Conservation (phyloP, 1,140 invertebrate genomes). For the Trichonephila clavata region DNA sequence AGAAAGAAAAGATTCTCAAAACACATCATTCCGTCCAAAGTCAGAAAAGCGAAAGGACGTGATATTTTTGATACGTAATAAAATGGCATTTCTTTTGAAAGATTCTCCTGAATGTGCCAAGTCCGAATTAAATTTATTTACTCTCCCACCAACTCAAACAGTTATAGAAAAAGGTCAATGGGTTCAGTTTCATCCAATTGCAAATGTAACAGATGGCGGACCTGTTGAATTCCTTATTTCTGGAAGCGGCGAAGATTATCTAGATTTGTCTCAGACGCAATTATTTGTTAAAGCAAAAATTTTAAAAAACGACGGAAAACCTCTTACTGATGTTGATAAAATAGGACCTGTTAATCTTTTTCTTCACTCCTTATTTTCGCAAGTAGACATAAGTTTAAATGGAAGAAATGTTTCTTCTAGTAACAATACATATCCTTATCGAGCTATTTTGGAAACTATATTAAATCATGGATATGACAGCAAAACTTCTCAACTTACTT, state of each 20-base stretch:
- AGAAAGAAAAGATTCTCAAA: constrained; percentile 13
- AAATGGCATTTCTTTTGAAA: constrained; percentile 34
- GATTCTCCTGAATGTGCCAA: constrained; percentile 50
- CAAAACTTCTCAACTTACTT: background rate
- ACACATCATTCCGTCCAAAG: background rate
- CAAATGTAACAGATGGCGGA: constrained; percentile 25
- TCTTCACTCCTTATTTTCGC: constrained; percentile 58
- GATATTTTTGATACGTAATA: constrained; percentile 59
- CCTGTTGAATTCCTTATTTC: constrained; percentile 42
- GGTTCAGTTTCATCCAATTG: constrained; percentile 52
- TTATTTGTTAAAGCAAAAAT: constrained; percentile 29
- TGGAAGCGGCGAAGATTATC: constrained; percentile 37
- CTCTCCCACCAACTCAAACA: constrained; percentile 49
- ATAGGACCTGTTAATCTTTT: constrained; percentile 53
- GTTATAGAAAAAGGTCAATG: constrained; percentile 60
- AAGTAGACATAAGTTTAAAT: constrained; percentile 41
- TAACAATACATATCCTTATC: constrained; percentile 36
- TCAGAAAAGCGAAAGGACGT: background rate
- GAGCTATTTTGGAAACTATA: background rate
- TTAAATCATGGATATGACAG: background rate
- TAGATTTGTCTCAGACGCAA: constrained; percentile 36
- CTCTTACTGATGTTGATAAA: background rate
- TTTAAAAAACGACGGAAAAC: constrained; percentile 36
- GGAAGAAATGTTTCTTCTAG: background rate
- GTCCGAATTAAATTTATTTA: constrained; percentile 27